Base-by-base conservation (phyloP, 2,888 invertebrate species). In the Rhogogaster chlorosoma region DNA sequence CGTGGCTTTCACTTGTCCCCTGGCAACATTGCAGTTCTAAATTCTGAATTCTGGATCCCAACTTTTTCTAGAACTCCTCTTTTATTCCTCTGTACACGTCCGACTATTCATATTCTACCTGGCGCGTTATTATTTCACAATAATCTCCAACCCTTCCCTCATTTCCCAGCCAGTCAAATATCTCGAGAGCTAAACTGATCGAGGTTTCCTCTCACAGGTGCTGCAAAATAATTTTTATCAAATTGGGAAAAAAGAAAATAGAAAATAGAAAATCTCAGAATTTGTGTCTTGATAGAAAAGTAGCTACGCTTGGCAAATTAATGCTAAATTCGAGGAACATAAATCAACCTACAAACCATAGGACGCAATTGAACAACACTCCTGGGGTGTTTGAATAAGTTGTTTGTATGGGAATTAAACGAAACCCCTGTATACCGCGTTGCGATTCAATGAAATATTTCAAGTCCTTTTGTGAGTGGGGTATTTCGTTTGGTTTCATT, bases 1-100 rank as follows among this genome's bases (percentile, higher is more conserved):
- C 85, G 77, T 70, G 89, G 91, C 93, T 93, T 93, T 93, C 93
- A 93, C 93, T 93, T 91, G 92, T 93, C 92, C 89, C 91, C 91
- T 89, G 87, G 87, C 88, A 89, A 88, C 70, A 53, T 45, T 49
- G 5, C 67, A 42, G 29, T 38, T 12, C 80, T 38, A 61, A 38
- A 80, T 61, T 61, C 57, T 22, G 10, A 57, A 78, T 78, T 78
- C 61, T 49, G 38, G 7, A 77, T 77, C 53, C 22, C n/a, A 73
- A 73, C 18, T 18, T 77, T 75, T 53, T 53, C 18, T 29, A 77
- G 26, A 77, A 49, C 77, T 80, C 87, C 86, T 87, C 87, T 86
- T 86, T 85, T 88, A 61, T 26, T 61, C 22, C 61, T 61, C 61
- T 12, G 10, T 9, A 9, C 22, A 26, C 22, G 26, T 61, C 22